Evolutionary conservation across 2,888 invertebrate species (phyloP), one percentile per base, ranked within the genome.

Genomic region (Phalangium opilio): DNA sequence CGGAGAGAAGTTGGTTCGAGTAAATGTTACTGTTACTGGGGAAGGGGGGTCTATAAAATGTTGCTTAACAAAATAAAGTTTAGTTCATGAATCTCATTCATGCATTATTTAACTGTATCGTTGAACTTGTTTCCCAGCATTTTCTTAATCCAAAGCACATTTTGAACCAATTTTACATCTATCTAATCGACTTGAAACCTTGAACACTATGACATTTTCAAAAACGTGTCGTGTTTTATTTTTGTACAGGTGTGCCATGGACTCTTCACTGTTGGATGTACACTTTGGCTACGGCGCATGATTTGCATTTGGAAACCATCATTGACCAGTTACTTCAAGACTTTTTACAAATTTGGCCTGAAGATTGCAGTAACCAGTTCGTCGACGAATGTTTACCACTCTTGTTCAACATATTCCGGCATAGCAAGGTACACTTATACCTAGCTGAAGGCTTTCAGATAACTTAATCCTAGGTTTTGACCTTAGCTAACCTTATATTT

Each of bases 191-290:
- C n/a, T n/a, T n/a, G n/a, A n/a, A n/a, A n/a, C n/a, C n/a, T n/a
- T n/a, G n/a, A n/a, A n/a, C n/a, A n/a, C n/a, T n/a, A n/a, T n/a
- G n/a, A n/a, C n/a, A n/a, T n/a, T n/a, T n/a, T n/a, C n/a, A n/a
- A 19, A 17, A 17, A 14, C 12, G 20, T n/a, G 14, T 1, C 19
- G 1, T 44, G 38, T 27, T 27, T 27, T 27, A 27, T 7, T 27
- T 27, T 27, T 8, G 27, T 27, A 11, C 44, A 57, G 63, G 87
- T 21, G 81, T 90, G 11, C 81, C 84, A 3, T 91, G 90, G 90
- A 87, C 86, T 0, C 67, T 89, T 19, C 86, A 90, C 64, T 86
- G 86, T 57, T 91, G 90, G 90, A 85, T 85, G 73, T 77, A 84
- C 61, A 85, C 86, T 0, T 67, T 90, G 32, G 81, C 83, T 1